Base-by-base conservation (phyloP, 2,113 vertebrate genomes). In the Rhea pennata region DNA sequence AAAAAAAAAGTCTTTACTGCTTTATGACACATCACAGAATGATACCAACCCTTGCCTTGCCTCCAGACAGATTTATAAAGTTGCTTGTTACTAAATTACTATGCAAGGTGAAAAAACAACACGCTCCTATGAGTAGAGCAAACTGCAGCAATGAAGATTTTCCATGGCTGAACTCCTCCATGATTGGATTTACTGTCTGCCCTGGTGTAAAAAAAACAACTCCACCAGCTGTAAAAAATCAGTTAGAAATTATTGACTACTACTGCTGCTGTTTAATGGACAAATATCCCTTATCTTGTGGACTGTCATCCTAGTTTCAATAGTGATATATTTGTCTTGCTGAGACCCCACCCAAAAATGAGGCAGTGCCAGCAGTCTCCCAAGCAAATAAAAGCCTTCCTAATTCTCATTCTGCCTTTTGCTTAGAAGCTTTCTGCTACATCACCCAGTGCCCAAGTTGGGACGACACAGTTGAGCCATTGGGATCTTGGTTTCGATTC, bases 1-100 rank as follows among this genome's bases (percentile, higher is more conserved):
- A 90, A 93, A 64, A 90, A 36, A 36, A 36, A 36, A 83, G 13
- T 77, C 89, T 93, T 93, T 93, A 88, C 59, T 73, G 85, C 46
- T 39, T 20, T 50, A 50, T 62, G 80, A 72, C 79, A 54, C 17
- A 46, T 5, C 50, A 62, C 22, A 51, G 65, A 76, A 73, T 36
- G 27, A 79, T 82, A 69, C 40, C 51, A 73, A 53, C 21, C 22
- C 26, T 89, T 61, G 2, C 44, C 54, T 40, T 83, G 22, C 54
- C 83, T 62, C 26, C 6, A 16, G 24, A 65, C 22, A 29, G 2
- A 13, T 33, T 69, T 94, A 8, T 76, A 0, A 65, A 83, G 56
- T 11, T 20, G 7, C 26, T 79, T 54, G 73, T 76, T 84, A 24
- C 56, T 84, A 26, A 44, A 62, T 71, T 40, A 10, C 84, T 6